Base-by-base conservation (phyloP, 2,888 invertebrate species). In the Pimpla rufipes region DNA sequence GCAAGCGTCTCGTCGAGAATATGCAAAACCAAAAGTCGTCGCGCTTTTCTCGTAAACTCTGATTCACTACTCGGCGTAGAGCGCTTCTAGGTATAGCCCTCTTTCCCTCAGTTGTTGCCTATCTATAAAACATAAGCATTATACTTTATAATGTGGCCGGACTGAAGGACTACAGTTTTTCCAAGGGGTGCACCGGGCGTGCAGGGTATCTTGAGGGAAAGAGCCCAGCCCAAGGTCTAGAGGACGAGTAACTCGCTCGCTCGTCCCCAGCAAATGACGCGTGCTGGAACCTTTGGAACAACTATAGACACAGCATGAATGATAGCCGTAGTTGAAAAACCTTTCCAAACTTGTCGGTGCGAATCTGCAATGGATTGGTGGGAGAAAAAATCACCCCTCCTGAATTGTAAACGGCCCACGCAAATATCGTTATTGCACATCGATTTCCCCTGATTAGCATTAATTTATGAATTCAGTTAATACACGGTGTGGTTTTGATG, bases 51-150 rank as follows among this genome's bases (percentile, higher is more conserved):
- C 83, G 83, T 81, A 77, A 76, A 83, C 77, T 83, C 73, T 67
- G 73, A 62, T 62, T 47, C 71, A 45, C 80, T 35, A 42, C 62
- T 59, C 52, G 47, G 35, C 42, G 21, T 18, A 37, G 42, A 37
- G 29, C 71, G 62, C 70, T 62, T 40, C 66, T 21, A 45, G 57
- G 40, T 42, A 70, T 75, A 45, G 13, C 37, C 52, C 35, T 35
- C 35, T 73, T 73, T 59, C 55, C n/a, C 75, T 64, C 75, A 42
- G 75, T 78, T 82, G 74, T 82, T 78, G 76, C 77, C 62, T 85
- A 89, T 90, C 90, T 88, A 89, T 89, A 89, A 88, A 88, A 87
- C 88, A 88, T 86, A 86, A 88, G 88, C 88, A 90, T 90, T 90
- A 90, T 88, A 90, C 90, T 90, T 91, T 90, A 87, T 90, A 90